Evolutionary conservation across 2,888 invertebrate genomes (phyloP), one percentile per base, ranked within the genome.

Genomic region (Brachypalpus laphriformis): DNA sequence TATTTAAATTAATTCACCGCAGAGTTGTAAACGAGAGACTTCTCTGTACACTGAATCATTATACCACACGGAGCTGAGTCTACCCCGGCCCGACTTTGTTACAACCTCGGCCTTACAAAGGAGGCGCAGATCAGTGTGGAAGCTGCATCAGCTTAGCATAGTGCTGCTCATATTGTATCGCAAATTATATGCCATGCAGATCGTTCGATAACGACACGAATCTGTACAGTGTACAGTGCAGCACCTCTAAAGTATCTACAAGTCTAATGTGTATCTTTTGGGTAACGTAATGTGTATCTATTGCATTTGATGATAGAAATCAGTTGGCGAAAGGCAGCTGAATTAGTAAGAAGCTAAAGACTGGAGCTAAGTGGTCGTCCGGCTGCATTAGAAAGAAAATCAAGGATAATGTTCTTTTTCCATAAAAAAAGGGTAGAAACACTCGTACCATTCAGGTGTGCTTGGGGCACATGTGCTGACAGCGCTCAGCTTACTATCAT

Each of bases 1-100:
- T 86, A 86, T 82, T 86, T 86, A 86, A 86, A 86, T 86, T 82
- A 86, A 86, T 86, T 86, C 86, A 86, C 82, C 86, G 65, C 83
- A 70, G 68, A 83, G 72, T 70, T 80, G 82, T 83, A 78, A 78
- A 83, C 82, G 82, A 68, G 66, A 54, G 54, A 51, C 76, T 56
- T 47, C 37, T 28, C 47, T 25, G 71, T 72, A 45, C 66, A 71
- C 37, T 80, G 82, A 77, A 72, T 72, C 66, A 82, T 78, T 49
- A 59, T 57, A 54, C 66, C 59, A 42, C 42, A 70, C 31, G 34
- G 40, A 66, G 5, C 25, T 2, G 42, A 51, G 31, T 34, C 34
- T 34, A 31, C 34, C 18, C 25, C 47, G 8, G n/a, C 14, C 28
- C n/a, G 49, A 37, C 45, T 42, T 20, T 78, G 78, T 68, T 74